phyloP scores from a whole-genome alignment of 2,113 vertebrate species.

The Siniperca knerii region DNA sequence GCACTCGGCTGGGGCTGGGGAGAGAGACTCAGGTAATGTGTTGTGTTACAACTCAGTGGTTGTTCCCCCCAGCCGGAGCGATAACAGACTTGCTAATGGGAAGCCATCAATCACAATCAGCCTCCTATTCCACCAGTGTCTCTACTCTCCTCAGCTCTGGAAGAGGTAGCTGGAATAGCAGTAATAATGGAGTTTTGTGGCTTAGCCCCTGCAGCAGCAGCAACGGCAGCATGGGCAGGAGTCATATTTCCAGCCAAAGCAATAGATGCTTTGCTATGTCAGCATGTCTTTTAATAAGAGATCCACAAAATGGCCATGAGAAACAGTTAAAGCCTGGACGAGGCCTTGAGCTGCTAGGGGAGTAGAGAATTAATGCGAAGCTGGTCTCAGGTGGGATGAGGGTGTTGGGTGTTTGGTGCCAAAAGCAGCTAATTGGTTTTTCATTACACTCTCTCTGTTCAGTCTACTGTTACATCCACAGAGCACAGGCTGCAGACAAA shows the following conservation, averaged over 20 bases:
- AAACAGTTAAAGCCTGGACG: conserved; percentile 7
- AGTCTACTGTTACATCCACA: conserved; percentile 41
- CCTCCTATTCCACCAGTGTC: conserved; percentile 90
- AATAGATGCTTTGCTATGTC: conserved; percentile 84
- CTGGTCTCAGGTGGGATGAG: conserved; percentile 56
- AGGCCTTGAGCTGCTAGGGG: conserved; percentile 25
- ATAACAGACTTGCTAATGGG: conserved; percentile 95
- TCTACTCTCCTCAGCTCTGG: conserved; percentile 79
- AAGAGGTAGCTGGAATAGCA: conserved; percentile 79
- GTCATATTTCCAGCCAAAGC: conserved; percentile 86
- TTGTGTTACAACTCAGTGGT: conserved; percentile 97
- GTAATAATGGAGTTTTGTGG: conserved; percentile 91
- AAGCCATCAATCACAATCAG: conserved; percentile 98
- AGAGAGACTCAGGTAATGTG: conserved; percentile 92
- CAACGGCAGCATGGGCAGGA: conserved; percentile 68
- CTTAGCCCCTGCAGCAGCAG: conserved; percentile 68
- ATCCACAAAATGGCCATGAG: conserved; percentile 25
- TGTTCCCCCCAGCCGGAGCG: conserved; percentile 92
- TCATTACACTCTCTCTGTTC: conserved; percentile 59
- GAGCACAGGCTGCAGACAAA: conserved; percentile 43
- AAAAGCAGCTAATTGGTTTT: conserved; percentile 68
- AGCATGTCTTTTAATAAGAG: conserved; percentile 83
- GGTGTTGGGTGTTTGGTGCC: conserved; percentile 42
- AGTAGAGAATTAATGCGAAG: conserved; percentile 18
- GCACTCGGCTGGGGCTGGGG: conserved; percentile 61